Conservation (phyloP, 2,797 vertebrate genomes). For the Simalia tracyae region DNA sequence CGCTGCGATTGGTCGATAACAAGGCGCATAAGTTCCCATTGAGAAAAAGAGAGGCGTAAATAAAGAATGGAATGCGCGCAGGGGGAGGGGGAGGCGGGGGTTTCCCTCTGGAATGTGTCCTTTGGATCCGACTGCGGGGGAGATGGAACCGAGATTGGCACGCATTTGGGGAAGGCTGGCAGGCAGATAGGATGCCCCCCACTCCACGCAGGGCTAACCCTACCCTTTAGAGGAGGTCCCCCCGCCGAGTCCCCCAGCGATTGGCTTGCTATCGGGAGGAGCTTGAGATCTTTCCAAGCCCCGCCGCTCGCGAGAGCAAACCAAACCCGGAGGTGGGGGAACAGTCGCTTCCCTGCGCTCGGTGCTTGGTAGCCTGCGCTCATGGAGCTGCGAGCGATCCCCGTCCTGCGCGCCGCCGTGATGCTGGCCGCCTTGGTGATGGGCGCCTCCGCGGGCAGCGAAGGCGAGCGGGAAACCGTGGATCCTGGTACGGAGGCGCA, state of each 20-base stretch:
- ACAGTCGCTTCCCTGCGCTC: no score
- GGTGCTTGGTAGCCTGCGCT: not conserved
- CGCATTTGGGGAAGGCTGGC: not conserved
- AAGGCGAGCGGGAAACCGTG: not conserved
- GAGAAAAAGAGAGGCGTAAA: not conserved
- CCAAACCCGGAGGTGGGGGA: not conserved
- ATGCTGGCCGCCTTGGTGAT: not conserved
- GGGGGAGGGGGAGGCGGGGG: not conserved
- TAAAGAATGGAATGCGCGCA: not conserved
- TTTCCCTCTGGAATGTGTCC: not conserved
- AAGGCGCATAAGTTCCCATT: not conserved
- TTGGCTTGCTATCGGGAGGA: not conserved
- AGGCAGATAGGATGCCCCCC: no score
- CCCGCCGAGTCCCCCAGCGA: not conserved
- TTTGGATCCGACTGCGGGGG: no score
- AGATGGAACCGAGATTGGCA: not conserved
- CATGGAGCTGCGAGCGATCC: not conserved
- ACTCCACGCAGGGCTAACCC: not conserved
- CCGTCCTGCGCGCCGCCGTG: not conserved
- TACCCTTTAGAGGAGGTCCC: not conserved
- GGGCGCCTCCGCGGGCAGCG: not conserved
- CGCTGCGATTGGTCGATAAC: not conserved
- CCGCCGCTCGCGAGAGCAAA: conserved; percentile 31
- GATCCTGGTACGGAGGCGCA: conserved; percentile 1
- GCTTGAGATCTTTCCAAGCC: not conserved